phyloP scores from a whole-genome alignment of 2,888 invertebrate genomes.

The Spodoptera littoralis region DNA sequence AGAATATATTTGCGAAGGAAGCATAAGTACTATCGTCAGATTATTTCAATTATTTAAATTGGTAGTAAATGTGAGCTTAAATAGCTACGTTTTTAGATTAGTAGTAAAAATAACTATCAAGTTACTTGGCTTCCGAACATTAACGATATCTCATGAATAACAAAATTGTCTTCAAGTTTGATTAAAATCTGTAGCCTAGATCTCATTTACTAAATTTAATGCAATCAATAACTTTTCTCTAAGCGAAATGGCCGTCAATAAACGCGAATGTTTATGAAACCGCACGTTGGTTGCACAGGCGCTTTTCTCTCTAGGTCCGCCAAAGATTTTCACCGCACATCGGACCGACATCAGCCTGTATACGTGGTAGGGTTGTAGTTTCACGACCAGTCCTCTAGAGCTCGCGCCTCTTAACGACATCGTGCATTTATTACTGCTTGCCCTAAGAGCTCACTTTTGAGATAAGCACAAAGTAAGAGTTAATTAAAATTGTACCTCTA shows the following conservation, averaged over 20 bases:
- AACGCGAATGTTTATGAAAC: constrained; percentile 31
- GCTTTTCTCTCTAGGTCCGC: constrained; percentile 17
- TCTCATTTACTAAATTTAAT: constrained; percentile 9
- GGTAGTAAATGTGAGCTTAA: no score
- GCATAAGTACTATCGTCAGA: no score
- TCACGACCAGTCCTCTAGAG: constrained; percentile 57
- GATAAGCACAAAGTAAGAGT: constrained; percentile 42
- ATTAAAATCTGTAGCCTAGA: no score
- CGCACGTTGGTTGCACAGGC: neutral
- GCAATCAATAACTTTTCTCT: constrained; percentile 17
- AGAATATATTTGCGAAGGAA: neutral
- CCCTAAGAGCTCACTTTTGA: constrained; percentile 50
- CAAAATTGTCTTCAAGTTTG: no score
- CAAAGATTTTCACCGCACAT: constrained; percentile 55
- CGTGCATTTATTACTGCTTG: constrained; percentile 67
- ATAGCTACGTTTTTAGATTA: no score
- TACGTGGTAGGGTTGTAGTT: constrained; percentile 43
- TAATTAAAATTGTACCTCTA: constrained; percentile 33
- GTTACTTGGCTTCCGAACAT: no score
- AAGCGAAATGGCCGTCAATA: constrained; percentile 17
- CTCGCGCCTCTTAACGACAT: constrained; percentile 68
- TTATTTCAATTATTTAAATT: no score
- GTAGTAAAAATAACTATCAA: no score
- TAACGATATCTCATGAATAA: no score
- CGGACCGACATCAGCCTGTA: constrained; percentile 52